Evolutionary conservation across 2,888 invertebrate genomes (phyloP).

Genomic region (Chaetogeoica ovagalla): DNA sequence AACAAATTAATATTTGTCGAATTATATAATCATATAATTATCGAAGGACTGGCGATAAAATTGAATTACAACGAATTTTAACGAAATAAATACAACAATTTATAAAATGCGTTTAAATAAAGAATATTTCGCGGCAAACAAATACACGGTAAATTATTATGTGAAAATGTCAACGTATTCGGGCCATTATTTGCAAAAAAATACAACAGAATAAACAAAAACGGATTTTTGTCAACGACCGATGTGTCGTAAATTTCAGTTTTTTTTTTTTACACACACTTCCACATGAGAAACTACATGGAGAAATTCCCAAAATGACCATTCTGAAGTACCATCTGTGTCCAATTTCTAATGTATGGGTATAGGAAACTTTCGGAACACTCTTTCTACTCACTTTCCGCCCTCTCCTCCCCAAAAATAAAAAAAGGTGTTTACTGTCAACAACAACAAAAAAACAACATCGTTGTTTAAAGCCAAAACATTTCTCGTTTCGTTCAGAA

Average conservation of each 20-base stretch:
- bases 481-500: background rate
- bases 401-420: too few relatives aligned
- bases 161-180: too few relatives aligned
- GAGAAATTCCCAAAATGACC: background rate
- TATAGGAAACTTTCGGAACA: background rate
- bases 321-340: background rate
- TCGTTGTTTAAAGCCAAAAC: background rate
- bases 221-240: background rate
- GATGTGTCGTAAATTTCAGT: background rate
- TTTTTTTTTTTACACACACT: background rate
- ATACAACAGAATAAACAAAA: background rate
- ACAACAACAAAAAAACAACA: background rate
- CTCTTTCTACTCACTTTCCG: background rate
- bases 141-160: too few relatives aligned
- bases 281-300: background rate
- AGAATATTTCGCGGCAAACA: too few relatives aligned
- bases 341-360: background rate
- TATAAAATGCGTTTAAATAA: too few relatives aligned
- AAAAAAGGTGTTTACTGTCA: background rate
- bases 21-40: too few relatives aligned
- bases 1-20: too few relatives aligned
- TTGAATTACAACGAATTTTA: too few relatives aligned
- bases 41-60: too few relatives aligned
- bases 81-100: too few relatives aligned
- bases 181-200: background rate